Conservation (phyloP, 2,888 invertebrate species). For the Limenitis camilla region DNA sequence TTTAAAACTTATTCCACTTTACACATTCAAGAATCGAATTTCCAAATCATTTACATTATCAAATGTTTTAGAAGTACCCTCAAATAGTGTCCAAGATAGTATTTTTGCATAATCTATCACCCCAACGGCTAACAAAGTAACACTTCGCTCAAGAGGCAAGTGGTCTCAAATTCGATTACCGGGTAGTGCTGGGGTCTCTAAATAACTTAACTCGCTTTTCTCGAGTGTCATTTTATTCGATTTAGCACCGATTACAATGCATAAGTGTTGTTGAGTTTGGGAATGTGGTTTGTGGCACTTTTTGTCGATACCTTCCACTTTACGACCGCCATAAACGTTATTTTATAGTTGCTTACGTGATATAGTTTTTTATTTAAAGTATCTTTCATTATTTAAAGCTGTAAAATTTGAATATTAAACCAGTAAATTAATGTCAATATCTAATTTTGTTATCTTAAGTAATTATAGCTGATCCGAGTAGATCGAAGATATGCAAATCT, state of each 20-base stretch:
- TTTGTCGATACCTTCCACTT: slow-evolving; percentile 24
- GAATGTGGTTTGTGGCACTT: slow-evolving; percentile 37
- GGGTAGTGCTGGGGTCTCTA: slow-evolving; percentile 57
- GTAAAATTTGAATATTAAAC: slow-evolving; percentile 6
- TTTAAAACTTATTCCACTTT: neutral
- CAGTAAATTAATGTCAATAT: slow-evolving; percentile 5
- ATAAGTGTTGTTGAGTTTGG: slow-evolving; percentile 50
- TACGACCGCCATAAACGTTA: slow-evolving; percentile 21
- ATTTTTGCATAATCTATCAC: slow-evolving; percentile 53
- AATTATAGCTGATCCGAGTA: too few species aligned
- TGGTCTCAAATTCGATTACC: slow-evolving; percentile 70
- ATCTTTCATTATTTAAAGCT: slow-evolving; percentile 1
- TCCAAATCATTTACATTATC: slow-evolving; percentile 4
- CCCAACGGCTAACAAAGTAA: slow-evolving; percentile 67
- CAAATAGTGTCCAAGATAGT: slow-evolving; percentile 27
- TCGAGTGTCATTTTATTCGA: slow-evolving; percentile 68
- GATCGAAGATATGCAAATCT: too few species aligned
- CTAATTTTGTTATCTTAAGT: too few species aligned
- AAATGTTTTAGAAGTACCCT: slow-evolving; percentile 17
- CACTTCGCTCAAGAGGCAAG: slow-evolving; percentile 63
- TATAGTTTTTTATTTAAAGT: slow-evolving; percentile 15
- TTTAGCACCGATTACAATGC: slow-evolving; percentile 62
- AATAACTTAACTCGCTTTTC: slow-evolving; percentile 63
- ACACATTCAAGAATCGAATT: neutral
- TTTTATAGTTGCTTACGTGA: slow-evolving; percentile 21